These are phyloP conservation scores for Takifugu bimaculatus DNA, from an alignment of 2,113 vertebrate genomes.

Conservation along the genomic window DNA sequence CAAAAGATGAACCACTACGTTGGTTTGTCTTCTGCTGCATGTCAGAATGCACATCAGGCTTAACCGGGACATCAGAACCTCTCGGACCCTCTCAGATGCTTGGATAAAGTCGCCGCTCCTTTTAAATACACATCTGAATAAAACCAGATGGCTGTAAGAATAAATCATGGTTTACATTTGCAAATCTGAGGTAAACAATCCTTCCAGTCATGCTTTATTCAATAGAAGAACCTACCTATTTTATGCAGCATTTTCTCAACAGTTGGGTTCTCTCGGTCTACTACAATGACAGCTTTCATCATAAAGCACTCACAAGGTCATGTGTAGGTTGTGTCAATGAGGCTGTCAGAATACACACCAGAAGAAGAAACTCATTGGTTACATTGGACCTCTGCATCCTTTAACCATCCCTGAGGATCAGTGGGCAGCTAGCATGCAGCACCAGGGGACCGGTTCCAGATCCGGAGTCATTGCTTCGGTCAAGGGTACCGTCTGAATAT, in stretches of 20 bases:
- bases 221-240: too few species aligned
- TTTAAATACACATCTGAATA: too few species aligned
- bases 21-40: background rate
- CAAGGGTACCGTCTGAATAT: too few species aligned
- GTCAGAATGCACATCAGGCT: constrained; percentile 50
- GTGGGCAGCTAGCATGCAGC: too few species aligned
- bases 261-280: too few species aligned
- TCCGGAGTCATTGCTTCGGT: too few species aligned
- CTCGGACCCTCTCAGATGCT: background rate
- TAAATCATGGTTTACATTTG: constrained; percentile 17
- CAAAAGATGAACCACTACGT: too few species aligned
- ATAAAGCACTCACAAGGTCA: constrained; percentile 7
- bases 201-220: constrained; percentile 15
- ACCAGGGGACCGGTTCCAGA: too few species aligned
- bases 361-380: constrained; percentile 11
- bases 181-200: constrained; percentile 21
- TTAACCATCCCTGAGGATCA: too few species aligned
- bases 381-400: too few species aligned
- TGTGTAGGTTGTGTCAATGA: constrained; percentile 4
- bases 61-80: constrained; percentile 39
- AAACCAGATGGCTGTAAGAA: too few species aligned
- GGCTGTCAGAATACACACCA: constrained; percentile 1
- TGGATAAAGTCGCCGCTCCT: constrained; percentile 17
- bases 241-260: too few species aligned
- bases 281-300: constrained; percentile 8